Evolutionary conservation across 2,113 vertebrate genomes (phyloP), one percentile per base, ranked within the genome.

Genomic region (Eleginops maclovinus): DNA sequence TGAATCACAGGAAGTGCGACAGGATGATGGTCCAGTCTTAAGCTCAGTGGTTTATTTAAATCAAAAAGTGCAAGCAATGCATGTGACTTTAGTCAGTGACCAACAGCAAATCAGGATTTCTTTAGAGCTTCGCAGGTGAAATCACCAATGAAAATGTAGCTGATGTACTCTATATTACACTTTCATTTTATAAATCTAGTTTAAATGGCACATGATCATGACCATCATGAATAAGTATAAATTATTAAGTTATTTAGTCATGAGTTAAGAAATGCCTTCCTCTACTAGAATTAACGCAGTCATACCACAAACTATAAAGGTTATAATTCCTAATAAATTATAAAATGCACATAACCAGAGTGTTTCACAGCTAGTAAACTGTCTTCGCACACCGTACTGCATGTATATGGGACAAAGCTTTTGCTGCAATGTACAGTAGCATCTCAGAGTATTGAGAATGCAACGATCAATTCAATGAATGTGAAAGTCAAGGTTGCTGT

Each of bases 1-100:
- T 19, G 63, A 54, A 72, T 60, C 62, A 47, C 12, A 61, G 51
- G 60, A 53, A 70, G n/a, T 14, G 67, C 54, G n/a, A 49, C 50
- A 60, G n/a, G 46, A 67, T 4, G 24, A 53, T 0, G 14, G 17
- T 54, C 56, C 55, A 51, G 40, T 36, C 17, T 19, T 78, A 54
- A 11, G 31, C 19, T 1, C 12, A 5, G 14, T 16, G 5, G 12
- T 44, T 40, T 44, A 28, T 46, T 50, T 26, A 59, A 72, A 47
- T 63, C 2, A 54, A 36, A 13, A 36, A 40, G 31, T 36, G 22
- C 4, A 41, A 36, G 26, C n/a, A 43, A 26, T 28, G 50, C 22
- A 9, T 26, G n/a, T 17, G 22, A 41, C 28, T 56, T 70, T 2
- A 54, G 21, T 50, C 14, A 68, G 4, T 21, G n/a, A 50, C 19